These are phyloP conservation scores for Dendroctonus ponderosae DNA, from an alignment of 1,140 invertebrate species.

Conservation along the genomic window DNA sequence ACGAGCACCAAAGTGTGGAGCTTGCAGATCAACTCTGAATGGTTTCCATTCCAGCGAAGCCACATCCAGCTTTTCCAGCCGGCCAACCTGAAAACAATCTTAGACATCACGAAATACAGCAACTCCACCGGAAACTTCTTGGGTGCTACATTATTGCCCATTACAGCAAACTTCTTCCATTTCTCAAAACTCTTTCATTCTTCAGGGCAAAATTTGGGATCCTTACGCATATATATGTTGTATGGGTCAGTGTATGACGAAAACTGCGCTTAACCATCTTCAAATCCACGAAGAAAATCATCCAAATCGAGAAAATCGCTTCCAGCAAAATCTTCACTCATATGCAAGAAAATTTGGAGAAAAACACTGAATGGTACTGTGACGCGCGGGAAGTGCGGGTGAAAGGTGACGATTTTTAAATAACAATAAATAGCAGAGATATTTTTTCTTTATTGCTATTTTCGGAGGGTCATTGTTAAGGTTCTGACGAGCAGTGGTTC, in stretches of 20 bases:
- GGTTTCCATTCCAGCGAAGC: too few species aligned
- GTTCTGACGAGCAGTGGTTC: neutral
- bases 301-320: neutral
- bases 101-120: too few species aligned
- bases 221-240: constrained; percentile 43
- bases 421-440: constrained; percentile 25
- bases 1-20: constrained; percentile 4
- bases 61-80: too few species aligned
- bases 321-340: constrained; percentile 11
- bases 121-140: too few species aligned
- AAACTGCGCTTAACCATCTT: neutral
- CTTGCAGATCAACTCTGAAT: neutral
- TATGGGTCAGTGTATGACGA: constrained; percentile 40
- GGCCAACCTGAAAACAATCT: too few species aligned
- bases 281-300: neutral
- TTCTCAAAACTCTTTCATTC: constrained; percentile 3
- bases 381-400: constrained; percentile 17
- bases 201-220: constrained; percentile 34
- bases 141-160: too few species aligned
- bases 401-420: constrained; percentile 33
- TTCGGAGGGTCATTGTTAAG: constrained; percentile 13
- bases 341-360: constrained; percentile 17
- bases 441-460: constrained; percentile 24
- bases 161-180: too few species aligned
- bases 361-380: constrained; percentile 15